A percentile compares a stretch with the other conserved stretches of the same genome.
phyloP scores from a whole-genome alignment of 2,888 invertebrate genomes.

The Drosophila anceps region DNA sequence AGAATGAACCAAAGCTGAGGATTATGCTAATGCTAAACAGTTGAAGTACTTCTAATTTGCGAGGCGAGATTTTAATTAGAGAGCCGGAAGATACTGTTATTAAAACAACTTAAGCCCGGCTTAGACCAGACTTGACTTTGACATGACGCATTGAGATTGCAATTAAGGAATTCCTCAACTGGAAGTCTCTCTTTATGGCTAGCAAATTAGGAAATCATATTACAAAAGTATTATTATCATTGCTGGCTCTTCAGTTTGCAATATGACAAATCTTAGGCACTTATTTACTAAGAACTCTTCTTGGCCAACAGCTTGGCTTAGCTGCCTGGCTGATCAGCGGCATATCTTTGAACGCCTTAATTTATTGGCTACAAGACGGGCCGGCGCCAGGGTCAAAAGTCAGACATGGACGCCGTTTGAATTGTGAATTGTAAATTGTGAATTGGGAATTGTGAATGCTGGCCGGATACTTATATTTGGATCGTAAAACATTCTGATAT shows the following conservation, averaged over 20 bases:
- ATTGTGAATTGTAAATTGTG: slow-evolving; percentile 34
- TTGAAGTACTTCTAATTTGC: slow-evolving; percentile 21
- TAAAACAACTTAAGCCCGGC: slow-evolving; percentile 34
- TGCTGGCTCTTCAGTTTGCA: background rate
- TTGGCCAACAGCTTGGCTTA: slow-evolving; percentile 9
- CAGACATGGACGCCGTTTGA: slow-evolving; percentile 60
- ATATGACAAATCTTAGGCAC: slow-evolving; percentile 18
- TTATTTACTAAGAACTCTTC: slow-evolving; percentile 10
- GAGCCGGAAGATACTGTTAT: slow-evolving; percentile 9
- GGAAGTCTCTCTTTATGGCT: background rate
- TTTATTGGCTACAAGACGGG: slow-evolving; percentile 76
- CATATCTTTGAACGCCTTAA: slow-evolving; percentile 71
- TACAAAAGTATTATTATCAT: background rate
- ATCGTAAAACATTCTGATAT: slow-evolving; percentile 57
- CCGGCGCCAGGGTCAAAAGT: slow-evolving; percentile 77
- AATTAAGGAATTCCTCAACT: slow-evolving; percentile 2
- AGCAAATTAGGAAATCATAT: background rate
- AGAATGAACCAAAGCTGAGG: slow-evolving; percentile 30
- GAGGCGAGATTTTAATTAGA: slow-evolving; percentile 53
- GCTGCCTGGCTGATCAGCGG: slow-evolving; percentile 47
- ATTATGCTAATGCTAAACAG: slow-evolving; percentile 45
- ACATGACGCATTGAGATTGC: slow-evolving; percentile 20
- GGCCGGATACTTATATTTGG: slow-evolving; percentile 39
- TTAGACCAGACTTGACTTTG: slow-evolving; percentile 37
- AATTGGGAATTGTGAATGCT: slow-evolving; percentile 40